Base-by-base conservation (phyloP, 2,113 vertebrate genomes). In the Spheniscus mendiculus region DNA sequence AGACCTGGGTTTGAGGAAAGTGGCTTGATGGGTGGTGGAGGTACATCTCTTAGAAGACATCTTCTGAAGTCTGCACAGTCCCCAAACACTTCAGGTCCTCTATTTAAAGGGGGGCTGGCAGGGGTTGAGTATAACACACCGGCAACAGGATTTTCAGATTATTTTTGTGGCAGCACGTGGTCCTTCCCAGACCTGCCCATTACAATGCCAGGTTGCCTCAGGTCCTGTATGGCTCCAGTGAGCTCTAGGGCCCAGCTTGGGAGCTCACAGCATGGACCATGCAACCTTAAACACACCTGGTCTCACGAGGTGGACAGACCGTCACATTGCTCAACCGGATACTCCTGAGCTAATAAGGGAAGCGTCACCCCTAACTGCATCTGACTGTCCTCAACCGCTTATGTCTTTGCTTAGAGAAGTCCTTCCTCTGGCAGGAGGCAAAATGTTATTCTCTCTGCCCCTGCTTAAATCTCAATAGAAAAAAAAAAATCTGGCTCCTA, bases 381-480 rank as follows among this genome's bases (percentile, higher is more conserved):
- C 53, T 73, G 44, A 53, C 58, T 90, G 23, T 86, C 32, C 62
- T n/a, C 49, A 85, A 6, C 27, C 1, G 2, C 49, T 93, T 87
- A 42, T 66, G 56, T 32, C 52, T 76, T 94, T 59, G 49, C 21
- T 89, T 79, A 34, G 47, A 82, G 32, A 81, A 58, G 30, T 29
- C 27, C 49, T 95, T 65, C 32, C 61, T 93, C 69, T 89, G 18
- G 14, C 77, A 93, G 19, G 62, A 91, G 53, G 62, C 53, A 97
- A 95, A 94, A 88, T 72, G 32, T 90, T 90, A n/a, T 96, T 88
- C 53, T 91, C 56, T 85, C 36, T 88, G 29, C 12, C 38, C 27
- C 82, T 93, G 58, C 91, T 77, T 95, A 77, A 83, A 93, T 78
- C 26, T 94, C 93, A 85, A 40, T 40, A 78, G 45, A 22, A 58